phyloP scores from a whole-genome alignment of 2,797 vertebrate species.

The Allobates femoralis region DNA sequence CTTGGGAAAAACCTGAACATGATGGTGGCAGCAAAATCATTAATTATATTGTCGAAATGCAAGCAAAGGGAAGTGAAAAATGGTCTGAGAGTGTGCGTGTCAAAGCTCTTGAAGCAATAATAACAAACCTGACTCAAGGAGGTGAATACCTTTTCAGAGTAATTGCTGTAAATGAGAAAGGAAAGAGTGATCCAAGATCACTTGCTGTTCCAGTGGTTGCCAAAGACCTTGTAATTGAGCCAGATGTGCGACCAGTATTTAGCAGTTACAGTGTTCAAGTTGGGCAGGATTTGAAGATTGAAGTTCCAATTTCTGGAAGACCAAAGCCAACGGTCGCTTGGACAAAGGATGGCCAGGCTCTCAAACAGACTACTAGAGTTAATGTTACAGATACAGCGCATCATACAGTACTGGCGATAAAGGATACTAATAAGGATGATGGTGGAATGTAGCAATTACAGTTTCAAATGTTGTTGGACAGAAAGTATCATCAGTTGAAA shows the following conservation, averaged over 20 bases:
- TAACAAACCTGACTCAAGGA: constrained; percentile 90
- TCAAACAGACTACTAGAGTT: constrained; percentile 94
- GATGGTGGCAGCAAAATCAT: constrained; percentile 97
- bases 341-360: constrained; percentile 88
- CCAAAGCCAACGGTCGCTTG: constrained; percentile 91
- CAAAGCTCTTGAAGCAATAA: constrained; percentile 89
- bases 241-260: constrained; percentile 92
- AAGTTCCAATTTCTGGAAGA: constrained; percentile 91
- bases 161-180: constrained; percentile 96
- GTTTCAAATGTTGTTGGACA: constrained; percentile 89
- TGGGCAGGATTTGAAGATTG: constrained; percentile 90
- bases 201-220: constrained; percentile 93
- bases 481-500: constrained; percentile 89
- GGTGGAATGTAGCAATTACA: constrained; percentile 91
- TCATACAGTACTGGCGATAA: constrained; percentile 88
- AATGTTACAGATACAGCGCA: constrained; percentile 84
- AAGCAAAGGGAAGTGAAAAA: constrained; percentile 91
- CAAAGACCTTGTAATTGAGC: constrained; percentile 95
- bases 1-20: constrained; percentile 95
- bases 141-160: constrained; percentile 96
- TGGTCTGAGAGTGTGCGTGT: constrained; percentile 93
- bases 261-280: constrained; percentile 92
- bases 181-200: constrained; percentile 93
- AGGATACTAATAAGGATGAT: constrained; percentile 92
- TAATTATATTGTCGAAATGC: constrained; percentile 95